Base-by-base conservation (phyloP, 2,888 invertebrate species). In the Ectropis crepuscularia region DNA sequence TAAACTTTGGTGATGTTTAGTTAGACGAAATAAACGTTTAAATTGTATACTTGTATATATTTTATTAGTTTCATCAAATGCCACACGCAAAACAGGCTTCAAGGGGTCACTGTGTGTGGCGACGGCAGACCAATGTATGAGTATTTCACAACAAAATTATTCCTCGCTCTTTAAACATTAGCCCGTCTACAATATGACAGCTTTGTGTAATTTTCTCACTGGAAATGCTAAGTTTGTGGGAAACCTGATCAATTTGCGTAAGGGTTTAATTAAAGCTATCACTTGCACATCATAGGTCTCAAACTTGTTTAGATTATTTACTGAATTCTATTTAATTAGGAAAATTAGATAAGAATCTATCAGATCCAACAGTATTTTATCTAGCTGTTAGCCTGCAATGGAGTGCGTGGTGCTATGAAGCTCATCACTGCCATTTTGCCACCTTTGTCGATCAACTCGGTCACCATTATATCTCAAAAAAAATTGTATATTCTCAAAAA, bases 31-130 rank as follows among this genome's bases (percentile, higher is more conserved):
- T 53, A 59, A 57, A 62, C n/a, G 42, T 68, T 73, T 66, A 66
- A 67, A 74, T 42, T 53, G 48, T 39, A 59, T 54, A 51, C 36
- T 42, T 45, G 49, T 68, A 61, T 48, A 70, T 71, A 80, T 82
- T 81, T 79, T 82, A 82, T 83, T 78, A 73, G 74, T 79, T 78
- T 75, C 78, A 76, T 81, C 78, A 89, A 89, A 88, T 88, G 87
- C 83, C 88, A 86, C 76, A 75, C 74, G 80, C 70, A 74, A 74
- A 87, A 88, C 88, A 83, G 85, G 89, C 85, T 85, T 71, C 67
- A 65, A 72, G 66, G 83, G 86, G 86, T 86, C 88, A 87, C 71
- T 72, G 72, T 72, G 68, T 74, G 73, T 74, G 76, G 69, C 73
- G 71, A 63, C 68, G 71, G 68, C 58, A 54, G 59, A 68, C 61